Conservation (phyloP, 2,888 invertebrate genomes). For the Philopedon plagiatum region DNA sequence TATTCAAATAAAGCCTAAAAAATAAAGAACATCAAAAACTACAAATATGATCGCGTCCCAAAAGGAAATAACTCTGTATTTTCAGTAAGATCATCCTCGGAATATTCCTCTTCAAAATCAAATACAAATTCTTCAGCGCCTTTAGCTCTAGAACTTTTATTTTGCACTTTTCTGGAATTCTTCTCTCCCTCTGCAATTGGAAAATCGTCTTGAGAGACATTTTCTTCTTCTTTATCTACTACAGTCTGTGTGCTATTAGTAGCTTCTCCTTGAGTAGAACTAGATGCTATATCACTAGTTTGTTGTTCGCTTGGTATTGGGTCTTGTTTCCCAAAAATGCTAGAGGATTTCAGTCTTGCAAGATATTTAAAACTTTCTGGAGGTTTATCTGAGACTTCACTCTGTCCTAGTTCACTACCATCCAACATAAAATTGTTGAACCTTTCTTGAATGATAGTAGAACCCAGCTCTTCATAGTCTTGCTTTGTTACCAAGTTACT, state of each 20-base stretch:
- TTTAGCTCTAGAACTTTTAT: constrained; percentile 6
- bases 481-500: constrained; percentile 83
- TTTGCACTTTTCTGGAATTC: background rate
- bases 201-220: constrained; percentile 37
- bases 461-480: constrained; percentile 92
- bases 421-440: constrained; percentile 69
- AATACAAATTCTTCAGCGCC: constrained; percentile 10
- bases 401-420: constrained; percentile 38
- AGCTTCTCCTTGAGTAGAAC: background rate
- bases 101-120: constrained; percentile 14
- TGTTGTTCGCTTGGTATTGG: background rate
- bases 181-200: constrained; percentile 24
- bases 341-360: constrained; percentile 52
- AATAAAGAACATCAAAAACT: constrained; percentile 21
- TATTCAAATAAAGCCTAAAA: background rate
- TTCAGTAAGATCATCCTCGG: constrained; percentile 51
- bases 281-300: background rate
- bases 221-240: constrained; percentile 33
- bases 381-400: constrained; percentile 45
- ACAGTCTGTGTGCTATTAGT: background rate
- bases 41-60: constrained; percentile 55
- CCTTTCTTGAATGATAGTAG: constrained; percentile 72
- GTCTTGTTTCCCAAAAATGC: constrained; percentile 57
- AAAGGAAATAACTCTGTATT: constrained; percentile 56
- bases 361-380: constrained; percentile 51